phyloP scores from a whole-genome alignment of 2,797 vertebrate species.

The Phaenicophaeus curvirostris region DNA sequence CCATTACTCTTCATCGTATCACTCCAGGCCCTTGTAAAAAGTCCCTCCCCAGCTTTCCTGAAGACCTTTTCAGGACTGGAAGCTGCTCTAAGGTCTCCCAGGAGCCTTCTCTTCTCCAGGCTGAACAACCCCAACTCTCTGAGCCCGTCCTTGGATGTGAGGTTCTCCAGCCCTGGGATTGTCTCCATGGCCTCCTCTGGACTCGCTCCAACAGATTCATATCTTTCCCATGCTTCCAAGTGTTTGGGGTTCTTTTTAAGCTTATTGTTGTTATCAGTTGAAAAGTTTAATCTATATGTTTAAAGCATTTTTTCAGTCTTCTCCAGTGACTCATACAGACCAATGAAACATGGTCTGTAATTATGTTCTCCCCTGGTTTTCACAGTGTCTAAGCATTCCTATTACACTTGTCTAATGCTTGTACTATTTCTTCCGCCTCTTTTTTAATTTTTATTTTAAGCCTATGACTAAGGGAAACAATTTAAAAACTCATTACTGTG shows the following conservation, averaged over 20 bases:
- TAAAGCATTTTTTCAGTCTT: neutral
- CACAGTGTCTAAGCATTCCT: slow-evolving; percentile 7
- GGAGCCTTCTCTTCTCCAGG: too few species aligned
- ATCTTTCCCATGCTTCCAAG: neutral
- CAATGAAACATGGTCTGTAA: slow-evolving; percentile 26
- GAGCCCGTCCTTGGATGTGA: too few species aligned
- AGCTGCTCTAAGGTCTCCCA: too few species aligned
- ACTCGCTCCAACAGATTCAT: too few species aligned
- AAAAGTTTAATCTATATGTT: neutral
- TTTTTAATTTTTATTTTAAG: slow-evolving; percentile 60
- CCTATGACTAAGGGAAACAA: slow-evolving; percentile 47
- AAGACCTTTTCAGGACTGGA: too few species aligned
- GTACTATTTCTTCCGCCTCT: neutral
- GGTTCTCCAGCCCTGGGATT: too few species aligned
- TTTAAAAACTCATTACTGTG: slow-evolving; percentile 31
- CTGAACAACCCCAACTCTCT: too few species aligned
- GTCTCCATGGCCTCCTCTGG: too few species aligned
- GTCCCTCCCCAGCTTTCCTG: too few species aligned
- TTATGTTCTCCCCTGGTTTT: slow-evolving; percentile 23
- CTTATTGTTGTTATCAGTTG: neutral
- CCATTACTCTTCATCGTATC: too few species aligned
- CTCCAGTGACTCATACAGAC: slow-evolving; percentile 1
- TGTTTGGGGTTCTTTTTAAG: neutral
- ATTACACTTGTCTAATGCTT: slow-evolving; percentile 15
- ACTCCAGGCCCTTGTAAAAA: too few species aligned